Evolutionary conservation across 2,888 invertebrate species (phyloP).

Genomic region (Cyaniris semiargus): DNA sequence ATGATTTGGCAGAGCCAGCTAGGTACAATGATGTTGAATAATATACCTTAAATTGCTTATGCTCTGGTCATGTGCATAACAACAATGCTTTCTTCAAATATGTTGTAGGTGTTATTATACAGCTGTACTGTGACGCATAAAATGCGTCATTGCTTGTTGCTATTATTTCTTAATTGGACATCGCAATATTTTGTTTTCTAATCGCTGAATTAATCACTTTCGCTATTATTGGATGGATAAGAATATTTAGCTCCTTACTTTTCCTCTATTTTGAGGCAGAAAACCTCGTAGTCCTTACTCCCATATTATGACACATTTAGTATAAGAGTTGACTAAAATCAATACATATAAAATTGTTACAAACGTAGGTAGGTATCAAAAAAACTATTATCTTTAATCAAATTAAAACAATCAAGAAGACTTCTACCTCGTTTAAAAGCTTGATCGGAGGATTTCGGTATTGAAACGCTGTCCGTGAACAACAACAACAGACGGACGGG

Average conservation of each 20-base stretch:
- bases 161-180: constrained; percentile 1
- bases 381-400: no score
- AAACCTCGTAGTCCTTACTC: background rate
- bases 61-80: background rate
- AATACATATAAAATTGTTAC: no score
- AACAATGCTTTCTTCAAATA: constrained; percentile 2
- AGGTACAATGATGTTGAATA: no score
- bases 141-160: constrained; percentile 20
- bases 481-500: background rate
- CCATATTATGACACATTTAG: no score
- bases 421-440: background rate
- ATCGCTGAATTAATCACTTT: background rate
- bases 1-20: no score
- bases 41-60: no score
- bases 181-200: background rate
- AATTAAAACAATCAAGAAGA: no score
- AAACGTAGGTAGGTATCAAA: no score
- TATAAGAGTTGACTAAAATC: no score
- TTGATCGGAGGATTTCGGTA: background rate
- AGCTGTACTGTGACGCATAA: constrained; percentile 28
- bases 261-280: background rate
- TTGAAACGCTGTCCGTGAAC: background rate
- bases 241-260: background rate
- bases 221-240: background rate
- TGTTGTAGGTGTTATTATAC: constrained; percentile 9